Conservation (phyloP, 2,888 invertebrate genomes). For the Erannis defoliaria region DNA sequence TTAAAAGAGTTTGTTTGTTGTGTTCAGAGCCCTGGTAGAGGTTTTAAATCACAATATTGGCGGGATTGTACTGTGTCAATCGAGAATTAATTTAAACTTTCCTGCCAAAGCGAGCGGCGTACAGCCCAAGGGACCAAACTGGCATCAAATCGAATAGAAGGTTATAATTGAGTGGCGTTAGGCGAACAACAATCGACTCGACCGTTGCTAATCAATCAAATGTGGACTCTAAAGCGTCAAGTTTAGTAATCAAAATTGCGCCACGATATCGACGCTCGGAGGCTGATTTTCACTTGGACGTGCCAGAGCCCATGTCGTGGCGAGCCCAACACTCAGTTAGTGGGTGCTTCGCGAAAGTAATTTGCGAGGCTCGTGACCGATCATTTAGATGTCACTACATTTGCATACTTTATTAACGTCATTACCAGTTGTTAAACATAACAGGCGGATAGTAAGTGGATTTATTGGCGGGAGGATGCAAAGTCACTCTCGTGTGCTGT, state of each 20-base stretch:
- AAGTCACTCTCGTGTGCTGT: slow-evolving; percentile 55
- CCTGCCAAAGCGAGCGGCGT: slow-evolving; percentile 76
- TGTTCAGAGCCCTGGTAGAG: slow-evolving; percentile 60
- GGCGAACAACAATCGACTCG: slow-evolving; percentile 70
- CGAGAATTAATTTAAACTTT: slow-evolving; percentile 84
- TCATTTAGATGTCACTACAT: slow-evolving; percentile 69
- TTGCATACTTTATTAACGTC: slow-evolving; percentile 75
- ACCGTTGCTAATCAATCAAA: slow-evolving; percentile 61
- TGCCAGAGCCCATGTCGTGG: slow-evolving; percentile 60
- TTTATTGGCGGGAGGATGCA: slow-evolving; percentile 63
- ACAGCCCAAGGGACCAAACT: slow-evolving; percentile 74
- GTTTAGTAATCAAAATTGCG: slow-evolving; percentile 49
- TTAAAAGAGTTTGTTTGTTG: slow-evolving; percentile 54
- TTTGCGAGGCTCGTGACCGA: slow-evolving; percentile 69
- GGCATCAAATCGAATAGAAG: slow-evolving; percentile 83
- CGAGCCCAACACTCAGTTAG: slow-evolving; percentile 72
- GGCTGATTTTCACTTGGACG: slow-evolving; percentile 57
- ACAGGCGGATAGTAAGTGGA: slow-evolving; percentile 63
- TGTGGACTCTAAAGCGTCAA: slow-evolving; percentile 56
- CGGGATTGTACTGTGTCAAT: slow-evolving; percentile 79
- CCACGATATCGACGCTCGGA: slow-evolving; percentile 34
- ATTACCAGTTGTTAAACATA: slow-evolving; percentile 59
- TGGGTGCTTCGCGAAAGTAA: slow-evolving; percentile 74
- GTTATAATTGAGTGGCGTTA: slow-evolving; percentile 78
- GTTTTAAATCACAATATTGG: slow-evolving; percentile 74